Evolutionary conservation across 2,797 vertebrate species (phyloP).

Genomic region (Acrossocheilus wenchowensis): DNA sequence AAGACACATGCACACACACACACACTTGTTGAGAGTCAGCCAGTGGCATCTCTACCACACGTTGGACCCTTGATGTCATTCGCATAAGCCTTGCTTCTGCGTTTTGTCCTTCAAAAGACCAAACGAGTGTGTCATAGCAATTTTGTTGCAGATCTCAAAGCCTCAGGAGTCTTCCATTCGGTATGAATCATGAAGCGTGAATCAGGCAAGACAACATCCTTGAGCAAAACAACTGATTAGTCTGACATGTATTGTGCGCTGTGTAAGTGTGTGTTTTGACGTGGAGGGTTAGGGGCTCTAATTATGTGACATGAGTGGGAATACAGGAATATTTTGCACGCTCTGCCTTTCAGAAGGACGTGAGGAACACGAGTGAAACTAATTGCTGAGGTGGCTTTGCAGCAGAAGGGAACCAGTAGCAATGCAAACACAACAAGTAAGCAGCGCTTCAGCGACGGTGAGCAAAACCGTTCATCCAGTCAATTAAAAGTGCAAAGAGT

Average conservation of each 20-base stretch:
- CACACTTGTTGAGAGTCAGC: slow-evolving; percentile 53
- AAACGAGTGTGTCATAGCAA: slow-evolving; percentile 41
- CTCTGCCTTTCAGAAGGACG: neutral
- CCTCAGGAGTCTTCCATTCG: slow-evolving; percentile 27
- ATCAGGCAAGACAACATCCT: slow-evolving; percentile 21
- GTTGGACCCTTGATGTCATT: slow-evolving; percentile 38
- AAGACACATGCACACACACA: slow-evolving; percentile 30
- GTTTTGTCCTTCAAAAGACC: slow-evolving; percentile 52
- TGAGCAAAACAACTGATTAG: neutral
- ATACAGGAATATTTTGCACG: neutral
- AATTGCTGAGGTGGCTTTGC: neutral
- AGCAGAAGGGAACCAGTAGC: neutral
- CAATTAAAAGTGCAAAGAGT: neutral
- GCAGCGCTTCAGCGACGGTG: neutral
- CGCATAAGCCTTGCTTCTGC: slow-evolving; percentile 43
- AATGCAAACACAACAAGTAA: neutral
- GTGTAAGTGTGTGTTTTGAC: slow-evolving; percentile 31
- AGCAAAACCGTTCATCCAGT: neutral
- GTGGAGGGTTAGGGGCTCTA: neutral
- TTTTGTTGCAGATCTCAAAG: slow-evolving; percentile 31
- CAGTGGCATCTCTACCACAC: slow-evolving; percentile 43
- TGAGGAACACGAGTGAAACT: neutral
- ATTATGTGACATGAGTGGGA: neutral
- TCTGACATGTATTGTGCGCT: slow-evolving; percentile 11
- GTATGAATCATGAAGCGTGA: slow-evolving; percentile 27